These are phyloP conservation scores for Dallia pectoralis DNA, from an alignment of 2,797 vertebrate species.

Conservation along the genomic window DNA sequence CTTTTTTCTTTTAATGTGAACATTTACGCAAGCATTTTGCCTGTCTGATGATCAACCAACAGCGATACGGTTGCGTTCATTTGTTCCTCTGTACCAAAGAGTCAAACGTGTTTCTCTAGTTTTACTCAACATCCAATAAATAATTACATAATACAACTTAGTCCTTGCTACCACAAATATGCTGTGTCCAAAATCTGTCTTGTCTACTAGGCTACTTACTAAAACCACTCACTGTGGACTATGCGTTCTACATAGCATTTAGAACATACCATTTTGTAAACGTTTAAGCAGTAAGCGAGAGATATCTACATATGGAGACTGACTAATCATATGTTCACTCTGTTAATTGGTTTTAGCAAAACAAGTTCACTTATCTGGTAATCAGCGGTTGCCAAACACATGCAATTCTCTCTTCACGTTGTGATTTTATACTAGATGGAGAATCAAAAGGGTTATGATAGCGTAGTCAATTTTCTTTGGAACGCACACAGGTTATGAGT, in stretches of 20 bases:
- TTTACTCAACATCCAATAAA: neutral
- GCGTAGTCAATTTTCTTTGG: neutral
- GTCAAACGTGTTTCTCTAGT: constrained; percentile 2
- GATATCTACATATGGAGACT: neutral
- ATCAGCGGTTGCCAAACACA: neutral
- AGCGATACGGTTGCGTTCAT: neutral
- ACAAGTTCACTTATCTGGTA: neutral
- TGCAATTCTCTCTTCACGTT: neutral
- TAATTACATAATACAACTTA: no score
- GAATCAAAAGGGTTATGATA: neutral
- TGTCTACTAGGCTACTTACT: no score
- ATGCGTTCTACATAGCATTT: neutral
- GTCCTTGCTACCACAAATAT: no score
- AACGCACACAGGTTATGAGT: neutral
- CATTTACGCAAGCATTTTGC: neutral
- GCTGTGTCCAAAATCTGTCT: no score
- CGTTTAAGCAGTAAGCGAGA: neutral
- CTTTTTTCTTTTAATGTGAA: neutral
- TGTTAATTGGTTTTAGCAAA: neutral
- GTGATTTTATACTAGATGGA: neutral
- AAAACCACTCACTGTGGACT: neutral
- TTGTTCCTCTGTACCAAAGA: constrained; percentile 5
- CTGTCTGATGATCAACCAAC: neutral
- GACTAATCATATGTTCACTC: neutral
- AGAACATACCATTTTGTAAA: neutral